A percentile compares a stretch with the other conserved stretches of the same genome.
Conservation (phyloP, 2,888 invertebrate genomes). For the Marasmarcha lunaedactyla region DNA sequence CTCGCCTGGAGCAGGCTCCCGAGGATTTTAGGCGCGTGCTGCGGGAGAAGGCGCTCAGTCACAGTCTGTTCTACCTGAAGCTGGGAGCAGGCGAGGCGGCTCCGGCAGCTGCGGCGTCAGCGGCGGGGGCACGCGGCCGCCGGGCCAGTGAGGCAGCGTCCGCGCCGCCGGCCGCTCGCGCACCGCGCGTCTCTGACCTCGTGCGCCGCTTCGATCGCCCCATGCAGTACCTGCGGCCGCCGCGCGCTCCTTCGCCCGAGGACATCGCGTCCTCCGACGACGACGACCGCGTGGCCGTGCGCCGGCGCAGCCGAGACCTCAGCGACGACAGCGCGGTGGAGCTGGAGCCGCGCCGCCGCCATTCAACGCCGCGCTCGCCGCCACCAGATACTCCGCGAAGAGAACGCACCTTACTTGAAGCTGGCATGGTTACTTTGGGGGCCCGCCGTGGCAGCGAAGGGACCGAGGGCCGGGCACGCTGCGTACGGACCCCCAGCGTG, state of each 20-base stretch:
- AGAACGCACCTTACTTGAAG: slow-evolving; percentile 58
- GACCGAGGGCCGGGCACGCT: slow-evolving; percentile 59
- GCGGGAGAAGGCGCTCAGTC: slow-evolving; percentile 59
- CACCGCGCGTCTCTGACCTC: slow-evolving; percentile 55
- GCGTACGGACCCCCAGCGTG: slow-evolving; percentile 86
- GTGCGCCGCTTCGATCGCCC: slow-evolving; percentile 53
- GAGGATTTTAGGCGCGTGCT: slow-evolving; percentile 62
- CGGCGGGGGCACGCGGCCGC: slow-evolving; percentile 20
- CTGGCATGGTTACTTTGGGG: slow-evolving; percentile 69
- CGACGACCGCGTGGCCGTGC: slow-evolving; percentile 56
- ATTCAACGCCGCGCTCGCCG: slow-evolving; percentile 50
- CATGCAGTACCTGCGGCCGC: slow-evolving; percentile 61
- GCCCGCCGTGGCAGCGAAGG: slow-evolving; percentile 63
- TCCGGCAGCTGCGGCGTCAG: slow-evolving; percentile 11
- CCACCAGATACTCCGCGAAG: slow-evolving; percentile 51
- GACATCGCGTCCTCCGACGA: slow-evolving; percentile 61
- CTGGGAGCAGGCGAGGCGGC: slow-evolving; percentile 42
- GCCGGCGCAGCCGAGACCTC: slow-evolving; percentile 54
- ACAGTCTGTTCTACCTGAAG: slow-evolving; percentile 62
- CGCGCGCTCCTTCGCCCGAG: slow-evolving; percentile 51
- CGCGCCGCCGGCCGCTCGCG: slow-evolving; percentile 38
- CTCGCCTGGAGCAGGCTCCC: slow-evolving; percentile 47
- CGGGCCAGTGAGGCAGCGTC: slow-evolving; percentile 40
- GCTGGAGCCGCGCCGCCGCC: slow-evolving; percentile 57
- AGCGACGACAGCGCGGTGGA: slow-evolving; percentile 70